Evolutionary conservation across 2,113 vertebrate genomes (phyloP).

Genomic region (Acanthisitta chloris): DNA sequence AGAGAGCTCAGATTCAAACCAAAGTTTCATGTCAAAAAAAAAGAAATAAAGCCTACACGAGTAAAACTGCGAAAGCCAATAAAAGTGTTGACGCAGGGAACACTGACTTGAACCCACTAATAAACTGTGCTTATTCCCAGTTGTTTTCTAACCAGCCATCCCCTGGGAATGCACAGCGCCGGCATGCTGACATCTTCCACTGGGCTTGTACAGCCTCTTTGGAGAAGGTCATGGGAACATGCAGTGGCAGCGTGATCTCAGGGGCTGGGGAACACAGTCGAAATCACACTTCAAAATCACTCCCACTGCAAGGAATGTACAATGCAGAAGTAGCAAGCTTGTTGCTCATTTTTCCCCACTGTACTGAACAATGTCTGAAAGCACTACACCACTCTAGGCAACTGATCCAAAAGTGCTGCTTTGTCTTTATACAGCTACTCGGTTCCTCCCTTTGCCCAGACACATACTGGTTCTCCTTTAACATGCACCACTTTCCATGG

Average conservation of each 20-base stretch:
- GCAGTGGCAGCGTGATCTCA: rapidly evolving
- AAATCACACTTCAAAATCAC: neutral
- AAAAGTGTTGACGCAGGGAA: neutral
- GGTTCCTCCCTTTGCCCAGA: neutral
- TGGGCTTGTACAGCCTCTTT: neutral
- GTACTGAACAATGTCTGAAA: neutral
- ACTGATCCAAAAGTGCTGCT: neutral
- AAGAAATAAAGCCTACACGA: neutral
- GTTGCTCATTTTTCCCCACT: neutral
- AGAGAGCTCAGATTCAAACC: neutral
- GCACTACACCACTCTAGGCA: neutral
- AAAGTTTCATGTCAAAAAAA: neutral
- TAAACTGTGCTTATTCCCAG: neutral
- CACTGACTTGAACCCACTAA: neutral
- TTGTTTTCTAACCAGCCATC: neutral
- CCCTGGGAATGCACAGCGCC: rapidly evolving
- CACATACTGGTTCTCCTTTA: neutral
- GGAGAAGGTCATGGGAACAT: neutral
- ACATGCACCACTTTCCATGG: rapidly evolving
- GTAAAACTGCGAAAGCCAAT: neutral
- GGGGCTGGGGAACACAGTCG: neutral
- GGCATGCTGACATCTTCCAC: neutral
- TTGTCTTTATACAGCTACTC: neutral
- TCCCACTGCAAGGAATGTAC: neutral
- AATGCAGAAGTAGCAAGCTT: neutral